phyloP scores from a whole-genome alignment of 2,888 invertebrate genomes.

The Biston betularia region DNA sequence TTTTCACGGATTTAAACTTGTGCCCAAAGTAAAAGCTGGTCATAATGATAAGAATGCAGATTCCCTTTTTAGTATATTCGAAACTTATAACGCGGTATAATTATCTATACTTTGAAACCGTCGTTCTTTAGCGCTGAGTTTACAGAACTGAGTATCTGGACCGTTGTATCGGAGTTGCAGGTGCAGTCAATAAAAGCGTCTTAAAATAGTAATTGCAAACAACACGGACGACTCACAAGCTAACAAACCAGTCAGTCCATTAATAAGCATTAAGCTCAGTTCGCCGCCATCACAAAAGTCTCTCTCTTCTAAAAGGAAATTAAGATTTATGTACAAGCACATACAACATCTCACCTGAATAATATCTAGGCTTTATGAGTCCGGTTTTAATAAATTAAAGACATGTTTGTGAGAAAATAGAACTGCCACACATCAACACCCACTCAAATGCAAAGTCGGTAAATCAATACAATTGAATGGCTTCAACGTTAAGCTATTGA shows the following conservation, averaged over 20 bases:
- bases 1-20: no score
- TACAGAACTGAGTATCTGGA: not conserved
- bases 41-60: no score
- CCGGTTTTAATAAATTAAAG: constrained; percentile 59
- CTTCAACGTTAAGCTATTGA: constrained; percentile 66
- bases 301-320: constrained; percentile 25
- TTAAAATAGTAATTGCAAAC: constrained; percentile 19
- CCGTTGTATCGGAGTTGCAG: not conserved
- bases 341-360: constrained; percentile 18
- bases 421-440: constrained; percentile 67
- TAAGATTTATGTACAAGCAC: constrained; percentile 23
- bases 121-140: not conserved
- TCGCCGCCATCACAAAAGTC: constrained; percentile 7
- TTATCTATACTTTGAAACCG: not conserved
- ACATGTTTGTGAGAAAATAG: constrained; percentile 53
- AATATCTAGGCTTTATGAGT: constrained; percentile 30
- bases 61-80: no score
- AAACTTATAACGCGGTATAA: no score
- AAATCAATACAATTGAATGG: constrained; percentile 74
- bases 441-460: constrained; percentile 61
- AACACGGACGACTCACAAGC: constrained; percentile 3
- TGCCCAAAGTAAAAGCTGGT: no score
- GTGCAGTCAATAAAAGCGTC: constrained; percentile 14
- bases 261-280: constrained; percentile 15
- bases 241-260: constrained; percentile 16